These are phyloP conservation scores for Littorina saxatilis DNA, from an alignment of 1,140 invertebrate species.

Conservation along the genomic window DNA sequence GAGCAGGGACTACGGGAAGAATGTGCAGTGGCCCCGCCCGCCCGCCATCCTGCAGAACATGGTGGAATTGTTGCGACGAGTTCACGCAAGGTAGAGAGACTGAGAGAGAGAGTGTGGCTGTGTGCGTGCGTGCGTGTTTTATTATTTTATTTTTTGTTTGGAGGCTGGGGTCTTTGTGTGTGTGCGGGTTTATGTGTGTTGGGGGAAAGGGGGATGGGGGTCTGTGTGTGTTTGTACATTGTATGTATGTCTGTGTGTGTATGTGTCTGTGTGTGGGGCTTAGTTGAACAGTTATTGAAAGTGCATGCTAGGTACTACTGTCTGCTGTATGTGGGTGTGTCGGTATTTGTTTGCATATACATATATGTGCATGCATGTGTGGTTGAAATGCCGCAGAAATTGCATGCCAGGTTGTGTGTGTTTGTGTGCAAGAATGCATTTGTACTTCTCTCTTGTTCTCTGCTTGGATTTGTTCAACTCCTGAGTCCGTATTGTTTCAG, in stretches of 20 bases:
- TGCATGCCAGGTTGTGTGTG: neutral
- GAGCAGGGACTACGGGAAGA: conserved; percentile 86
- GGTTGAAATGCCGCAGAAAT: neutral
- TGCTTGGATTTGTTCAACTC: neutral
- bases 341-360: too few species aligned
- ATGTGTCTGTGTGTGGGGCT: neutral
- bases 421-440: neutral
- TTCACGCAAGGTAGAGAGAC: conserved; percentile 68
- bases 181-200: neutral
- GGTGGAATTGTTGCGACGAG: conserved; percentile 74
- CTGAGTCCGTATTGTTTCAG: conserved; percentile 66
- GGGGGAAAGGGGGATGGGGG: neutral
- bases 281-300: too few species aligned
- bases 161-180: neutral
- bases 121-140: neutral
- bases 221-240: too few species aligned
- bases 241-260: neutral
- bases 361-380: neutral
- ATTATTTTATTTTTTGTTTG: neutral
- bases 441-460: neutral
- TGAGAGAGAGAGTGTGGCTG: neutral
- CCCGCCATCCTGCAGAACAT: conserved; percentile 82
- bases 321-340: too few species aligned
- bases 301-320: too few species aligned
- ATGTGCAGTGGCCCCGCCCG: conserved; percentile 87